phyloP scores from a whole-genome alignment of 2,113 vertebrate genomes.

The Oreochromis tanganicae region DNA sequence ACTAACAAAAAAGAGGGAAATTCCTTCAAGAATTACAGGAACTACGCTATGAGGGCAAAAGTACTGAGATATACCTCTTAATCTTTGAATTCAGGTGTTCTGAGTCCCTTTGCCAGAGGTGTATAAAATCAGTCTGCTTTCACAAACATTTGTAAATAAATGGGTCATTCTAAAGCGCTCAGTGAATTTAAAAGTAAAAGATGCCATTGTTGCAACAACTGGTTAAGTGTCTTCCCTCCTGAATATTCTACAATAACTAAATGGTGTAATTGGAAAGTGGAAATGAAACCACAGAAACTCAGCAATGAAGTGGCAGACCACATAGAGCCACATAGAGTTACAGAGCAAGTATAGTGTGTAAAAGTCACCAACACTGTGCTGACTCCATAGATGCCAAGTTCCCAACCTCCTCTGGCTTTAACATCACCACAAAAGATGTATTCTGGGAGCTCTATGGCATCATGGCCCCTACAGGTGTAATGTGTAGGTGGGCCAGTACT shows the following conservation, averaged over 20 bases:
- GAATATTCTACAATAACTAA: neutral
- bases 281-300: neutral
- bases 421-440: neutral
- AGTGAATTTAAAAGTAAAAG: neutral
- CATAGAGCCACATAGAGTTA: neutral
- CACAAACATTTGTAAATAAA: neutral
- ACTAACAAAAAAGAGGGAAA: neutral
- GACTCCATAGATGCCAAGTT: neutral
- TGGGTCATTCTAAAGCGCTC: neutral
- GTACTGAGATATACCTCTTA: neutral
- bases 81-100: neutral
- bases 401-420: neutral
- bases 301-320: neutral
- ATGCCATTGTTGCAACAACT: neutral
- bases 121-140: neutral
- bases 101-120: neutral
- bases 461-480: neutral
- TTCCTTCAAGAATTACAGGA: neutral
- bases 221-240: neutral
- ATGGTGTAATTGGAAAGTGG: neutral
- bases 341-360: neutral
- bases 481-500: neutral
- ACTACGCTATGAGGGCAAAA: neutral
- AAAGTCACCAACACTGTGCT: neutral
- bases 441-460: neutral